Evolutionary conservation across 2,888 invertebrate species (phyloP).

Genomic region (Horisme vitalbata): DNA sequence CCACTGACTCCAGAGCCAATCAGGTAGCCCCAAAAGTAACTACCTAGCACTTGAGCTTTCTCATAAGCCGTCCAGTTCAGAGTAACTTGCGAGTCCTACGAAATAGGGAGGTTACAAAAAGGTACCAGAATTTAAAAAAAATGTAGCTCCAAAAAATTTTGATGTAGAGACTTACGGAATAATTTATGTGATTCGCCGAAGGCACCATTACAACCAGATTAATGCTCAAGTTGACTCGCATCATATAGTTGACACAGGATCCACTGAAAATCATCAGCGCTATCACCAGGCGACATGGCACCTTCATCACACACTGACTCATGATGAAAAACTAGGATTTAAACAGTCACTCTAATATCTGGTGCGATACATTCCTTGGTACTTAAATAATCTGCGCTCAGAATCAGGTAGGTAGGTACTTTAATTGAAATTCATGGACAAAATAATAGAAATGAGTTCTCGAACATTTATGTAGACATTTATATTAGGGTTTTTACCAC

Average conservation of each 20-base stretch:
- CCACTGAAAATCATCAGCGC: constrained; percentile 84
- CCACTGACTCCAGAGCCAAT: constrained; percentile 46
- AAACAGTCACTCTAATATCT: too few relatives aligned
- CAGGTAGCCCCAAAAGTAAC: constrained; percentile 84
- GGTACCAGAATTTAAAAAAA: too few relatives aligned
- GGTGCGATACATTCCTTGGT: too few relatives aligned
- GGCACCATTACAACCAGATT: constrained; percentile 83
- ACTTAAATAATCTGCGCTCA: too few relatives aligned
- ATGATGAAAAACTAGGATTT: too few relatives aligned
- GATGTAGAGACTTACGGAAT: background rate
- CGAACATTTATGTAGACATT: too few relatives aligned
- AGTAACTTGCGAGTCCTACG: constrained; percentile 28
- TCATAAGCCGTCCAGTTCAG: constrained; percentile 70
- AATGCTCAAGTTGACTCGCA: constrained; percentile 85
- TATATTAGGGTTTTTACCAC: too few relatives aligned
- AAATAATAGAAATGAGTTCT: too few relatives aligned
- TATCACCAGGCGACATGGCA: constrained; percentile 21
- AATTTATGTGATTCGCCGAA: constrained; percentile 25
- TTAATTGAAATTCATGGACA: too few relatives aligned
- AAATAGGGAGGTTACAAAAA: too few relatives aligned
- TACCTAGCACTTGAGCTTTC: constrained; percentile 78
- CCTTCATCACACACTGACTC: background rate
- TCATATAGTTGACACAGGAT: constrained; percentile 77
- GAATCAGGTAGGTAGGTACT: too few relatives aligned
- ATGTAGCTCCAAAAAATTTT: too few relatives aligned